Percentiles rank a stretch among this genome's conserved stretches.
phyloP scores from a whole-genome alignment of 1,140 invertebrate species.

The Zaprionus capensis region DNA sequence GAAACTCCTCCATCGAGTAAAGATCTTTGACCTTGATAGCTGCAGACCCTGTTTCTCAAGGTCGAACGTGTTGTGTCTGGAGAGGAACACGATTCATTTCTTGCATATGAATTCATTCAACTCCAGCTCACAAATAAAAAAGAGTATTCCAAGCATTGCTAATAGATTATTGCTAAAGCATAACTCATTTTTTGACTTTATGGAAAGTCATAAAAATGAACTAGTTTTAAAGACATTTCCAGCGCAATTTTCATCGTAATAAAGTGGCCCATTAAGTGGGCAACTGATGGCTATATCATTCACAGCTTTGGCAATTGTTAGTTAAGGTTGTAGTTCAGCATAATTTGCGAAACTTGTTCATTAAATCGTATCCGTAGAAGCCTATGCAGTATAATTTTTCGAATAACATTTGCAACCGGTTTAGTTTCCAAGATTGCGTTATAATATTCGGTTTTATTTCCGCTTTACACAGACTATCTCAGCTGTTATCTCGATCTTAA shows the following conservation, averaged over 20 bases:
- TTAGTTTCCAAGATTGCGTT: background rate
- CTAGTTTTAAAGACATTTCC: slow-evolving; percentile 1
- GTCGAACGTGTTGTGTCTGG: background rate
- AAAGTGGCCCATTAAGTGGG: background rate
- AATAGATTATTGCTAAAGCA: background rate
- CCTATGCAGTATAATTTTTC: background rate
- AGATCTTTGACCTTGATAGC: background rate
- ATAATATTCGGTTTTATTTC: slow-evolving; percentile 7
- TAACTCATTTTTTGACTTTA: background rate
- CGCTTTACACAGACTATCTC: background rate
- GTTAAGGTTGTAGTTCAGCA: background rate
- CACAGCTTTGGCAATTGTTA: background rate
- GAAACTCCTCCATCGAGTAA: background rate
- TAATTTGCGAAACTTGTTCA: slow-evolving; percentile 3
- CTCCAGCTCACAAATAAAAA: background rate
- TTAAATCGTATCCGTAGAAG: background rate
- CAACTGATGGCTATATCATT: background rate
- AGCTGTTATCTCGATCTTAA: background rate
- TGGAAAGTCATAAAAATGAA: slow-evolving; percentile 1
- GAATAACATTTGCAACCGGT: background rate
- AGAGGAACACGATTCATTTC: background rate
- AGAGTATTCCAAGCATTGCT: background rate
- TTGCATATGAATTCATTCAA: background rate
- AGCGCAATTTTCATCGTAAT: background rate
- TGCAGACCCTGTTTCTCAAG: background rate